Evolutionary conservation across 2,113 vertebrate species (phyloP).

Genomic region (Heterotilapia buettikoferi): DNA sequence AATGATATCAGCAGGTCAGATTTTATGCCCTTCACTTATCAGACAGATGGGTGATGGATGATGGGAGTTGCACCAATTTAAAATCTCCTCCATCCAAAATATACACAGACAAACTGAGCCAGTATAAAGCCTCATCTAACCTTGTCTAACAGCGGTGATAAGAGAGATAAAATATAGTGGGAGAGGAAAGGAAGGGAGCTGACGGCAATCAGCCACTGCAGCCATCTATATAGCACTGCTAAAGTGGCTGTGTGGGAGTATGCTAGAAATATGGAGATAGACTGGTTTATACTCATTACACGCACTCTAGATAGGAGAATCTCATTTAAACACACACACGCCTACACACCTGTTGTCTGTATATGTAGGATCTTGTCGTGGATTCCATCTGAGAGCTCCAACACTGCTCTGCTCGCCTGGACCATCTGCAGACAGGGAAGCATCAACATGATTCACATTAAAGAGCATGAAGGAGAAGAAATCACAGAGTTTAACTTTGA

Average conservation of each 20-base stretch:
- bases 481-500: not conserved
- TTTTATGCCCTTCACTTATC: not conserved
- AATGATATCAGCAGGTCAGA: slow-evolving; percentile 11
- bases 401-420: slow-evolving; percentile 80
- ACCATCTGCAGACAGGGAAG: slow-evolving; percentile 80
- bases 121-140: not conserved
- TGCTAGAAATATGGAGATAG: not conserved
- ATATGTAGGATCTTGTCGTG: slow-evolving; percentile 85
- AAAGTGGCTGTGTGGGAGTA: slow-evolving; percentile 19
- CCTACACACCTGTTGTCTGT: slow-evolving; percentile 76
- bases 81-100: slow-evolving; percentile 9
- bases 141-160: not conserved
- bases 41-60: not conserved
- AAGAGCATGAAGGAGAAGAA: not conserved
- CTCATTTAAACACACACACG: not conserved
- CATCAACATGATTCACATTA: not conserved
- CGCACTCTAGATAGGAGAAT: not conserved
- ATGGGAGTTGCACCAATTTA: not conserved
- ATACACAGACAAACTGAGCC: not conserved
- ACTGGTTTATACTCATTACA: not conserved
- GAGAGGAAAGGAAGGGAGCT: not conserved
- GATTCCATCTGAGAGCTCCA: slow-evolving; percentile 81
- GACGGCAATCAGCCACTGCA: not conserved
- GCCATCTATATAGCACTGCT: not conserved
- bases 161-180: not conserved